Percentiles rank a stretch among this genome's conserved stretches.
Evolutionary conservation across 2,888 invertebrate genomes (phyloP).

Genomic region (Pinctada fucata): DNA sequence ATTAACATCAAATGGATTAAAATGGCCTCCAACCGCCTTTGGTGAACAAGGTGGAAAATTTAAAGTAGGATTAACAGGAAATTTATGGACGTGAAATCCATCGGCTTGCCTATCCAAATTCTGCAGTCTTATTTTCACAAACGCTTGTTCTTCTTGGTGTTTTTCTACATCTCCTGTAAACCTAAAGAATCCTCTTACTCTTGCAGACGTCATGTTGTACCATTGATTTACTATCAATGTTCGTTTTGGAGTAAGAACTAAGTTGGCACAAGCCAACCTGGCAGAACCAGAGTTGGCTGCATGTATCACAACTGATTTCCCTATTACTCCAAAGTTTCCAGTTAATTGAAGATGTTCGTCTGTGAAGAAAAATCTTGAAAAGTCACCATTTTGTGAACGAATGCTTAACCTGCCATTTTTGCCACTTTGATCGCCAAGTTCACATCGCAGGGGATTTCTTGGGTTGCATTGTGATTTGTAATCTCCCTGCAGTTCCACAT

Average conservation of each 20-base stretch:
- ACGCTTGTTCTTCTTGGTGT: constrained; percentile 42
- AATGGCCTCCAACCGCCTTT: constrained; percentile 83
- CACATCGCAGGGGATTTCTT: constrained; percentile 88
- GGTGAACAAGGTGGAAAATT: constrained; percentile 77
- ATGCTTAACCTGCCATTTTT: constrained; percentile 72
- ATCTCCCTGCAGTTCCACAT: constrained; percentile 77
- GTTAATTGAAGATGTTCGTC: constrained; percentile 87
- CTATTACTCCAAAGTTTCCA: constrained; percentile 86
- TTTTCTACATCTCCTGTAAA: constrained; percentile 42
- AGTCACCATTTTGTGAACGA: constrained; percentile 22
- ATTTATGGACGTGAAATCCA: constrained; percentile 76
- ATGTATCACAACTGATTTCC: constrained; percentile 90
- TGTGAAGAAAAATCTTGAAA: constrained; percentile 80
- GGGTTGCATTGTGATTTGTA: constrained; percentile 55
- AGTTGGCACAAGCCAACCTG: constrained; percentile 86
- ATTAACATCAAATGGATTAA: constrained; percentile 83
- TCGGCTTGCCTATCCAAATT: constrained; percentile 73
- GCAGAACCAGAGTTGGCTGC: constrained; percentile 89
- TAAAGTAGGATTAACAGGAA: constrained; percentile 70
- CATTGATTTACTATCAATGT: constrained; percentile 40
- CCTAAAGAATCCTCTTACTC: constrained; percentile 36
- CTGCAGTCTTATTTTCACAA: constrained; percentile 79
- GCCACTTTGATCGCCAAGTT: constrained; percentile 87
- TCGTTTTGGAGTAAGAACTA: constrained; percentile 42
- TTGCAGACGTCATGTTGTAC: constrained; percentile 21